Evolutionary conservation across 2,888 invertebrate genomes (phyloP), one percentile per base, ranked within the genome.

Genomic region (Saturnia japonica): DNA sequence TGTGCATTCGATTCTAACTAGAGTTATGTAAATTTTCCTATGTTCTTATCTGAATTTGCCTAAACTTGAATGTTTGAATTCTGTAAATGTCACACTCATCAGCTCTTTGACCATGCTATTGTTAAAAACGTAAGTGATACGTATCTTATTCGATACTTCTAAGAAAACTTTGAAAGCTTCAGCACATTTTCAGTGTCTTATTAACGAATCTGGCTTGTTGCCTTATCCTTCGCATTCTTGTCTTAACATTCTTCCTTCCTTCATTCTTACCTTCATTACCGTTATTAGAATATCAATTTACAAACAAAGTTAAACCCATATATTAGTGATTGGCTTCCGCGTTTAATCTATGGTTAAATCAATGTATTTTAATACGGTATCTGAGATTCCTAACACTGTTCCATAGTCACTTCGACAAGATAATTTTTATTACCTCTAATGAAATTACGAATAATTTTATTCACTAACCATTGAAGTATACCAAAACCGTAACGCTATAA

Each of bases 61-160:
- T 34, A 6, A 34, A 34, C 34, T 34, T 34, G 34, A 34, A 34
- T 34, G 34, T 11, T 57, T 57, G 11, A 57, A 57, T 25, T 25
- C 22, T 22, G 22, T 28, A 60, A 28, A 28, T 60, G 25, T 19
- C 14, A 28, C 25, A 60, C 25, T 60, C 14, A 6, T 0, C 14
- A 16, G 57, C 57, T 60, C 57, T 60, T 16, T 7, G 57, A 60
- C 14, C 14, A 25, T 28, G 3, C 25, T 28, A 25, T 60, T 60
- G 14, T 60, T 60, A 19, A 25, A 60, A 60, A 28, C 11, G 22
- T 22, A 7, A 22, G 9, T 9, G 57, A 28, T 11, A 60, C 25
- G 28, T 28, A 60, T 60, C 14, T 60, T 28, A 60, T 60, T 60
- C 25, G 57, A 60, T 60, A 28, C 14, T 60, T 60, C 57, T 60